Evolutionary conservation across 2,888 invertebrate species (phyloP).

Genomic region (Caenorhabditis panamensis): DNA sequence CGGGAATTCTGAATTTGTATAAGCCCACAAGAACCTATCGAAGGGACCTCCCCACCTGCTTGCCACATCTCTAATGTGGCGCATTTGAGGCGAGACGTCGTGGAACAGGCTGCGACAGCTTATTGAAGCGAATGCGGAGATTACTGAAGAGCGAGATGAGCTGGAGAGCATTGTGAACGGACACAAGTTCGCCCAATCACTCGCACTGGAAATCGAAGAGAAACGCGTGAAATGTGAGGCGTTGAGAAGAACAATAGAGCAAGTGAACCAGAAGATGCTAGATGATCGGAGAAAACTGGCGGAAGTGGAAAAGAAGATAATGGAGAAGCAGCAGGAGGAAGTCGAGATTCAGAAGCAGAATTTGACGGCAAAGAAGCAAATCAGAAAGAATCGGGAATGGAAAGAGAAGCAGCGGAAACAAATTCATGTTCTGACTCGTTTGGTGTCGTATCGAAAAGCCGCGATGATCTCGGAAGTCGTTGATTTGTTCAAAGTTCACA

Average conservation of each 20-base stretch:
- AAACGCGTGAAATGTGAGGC: neutral
- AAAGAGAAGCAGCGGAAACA: constrained; percentile 1
- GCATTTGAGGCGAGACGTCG: constrained; percentile 1
- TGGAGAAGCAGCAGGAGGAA: constrained; percentile 4
- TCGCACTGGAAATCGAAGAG: neutral
- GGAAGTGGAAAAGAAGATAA: constrained; percentile 13
- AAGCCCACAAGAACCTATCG: too few species aligned
- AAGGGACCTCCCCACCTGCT: neutral
- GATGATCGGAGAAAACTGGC: neutral
- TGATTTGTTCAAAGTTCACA: constrained; percentile 7
- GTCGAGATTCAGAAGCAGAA: neutral
- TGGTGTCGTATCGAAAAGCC: constrained; percentile 17
- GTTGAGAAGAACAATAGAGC: constrained; percentile 10
- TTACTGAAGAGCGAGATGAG: neutral
- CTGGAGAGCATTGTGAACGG: neutral
- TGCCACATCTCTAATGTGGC: neutral
- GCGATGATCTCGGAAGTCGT: constrained; percentile 22
- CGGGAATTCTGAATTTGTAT: too few species aligned
- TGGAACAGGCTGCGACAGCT: too few species aligned
- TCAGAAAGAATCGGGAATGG: neutral
- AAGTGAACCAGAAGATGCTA: constrained; percentile 4
- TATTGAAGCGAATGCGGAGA: too few species aligned
- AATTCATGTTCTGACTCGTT: neutral
- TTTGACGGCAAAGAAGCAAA: too few species aligned
- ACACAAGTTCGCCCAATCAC: neutral